A percentile compares a stretch with the other conserved stretches of the same genome.
These are phyloP conservation scores for Apamea anceps DNA, from an alignment of 2,888 invertebrate genomes.

Conservation along the genomic window DNA sequence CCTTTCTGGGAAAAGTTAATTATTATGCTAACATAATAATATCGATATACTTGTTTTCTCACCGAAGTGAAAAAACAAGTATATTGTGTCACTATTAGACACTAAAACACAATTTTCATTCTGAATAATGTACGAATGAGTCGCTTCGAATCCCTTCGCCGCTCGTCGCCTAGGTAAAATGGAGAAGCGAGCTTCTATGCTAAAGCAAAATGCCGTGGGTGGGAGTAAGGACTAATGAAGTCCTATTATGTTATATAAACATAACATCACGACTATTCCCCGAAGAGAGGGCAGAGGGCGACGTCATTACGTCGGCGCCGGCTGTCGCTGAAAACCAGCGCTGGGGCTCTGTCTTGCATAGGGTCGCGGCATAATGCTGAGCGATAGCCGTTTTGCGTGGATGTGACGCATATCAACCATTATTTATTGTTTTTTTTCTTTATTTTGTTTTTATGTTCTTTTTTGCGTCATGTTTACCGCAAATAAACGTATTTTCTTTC, in stretches of 20 bases:
- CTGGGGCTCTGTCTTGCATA: too few species aligned
- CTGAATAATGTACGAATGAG: conserved; percentile 45
- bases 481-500: too few species aligned
- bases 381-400: too few species aligned
- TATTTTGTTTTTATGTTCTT: too few species aligned
- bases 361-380: too few species aligned
- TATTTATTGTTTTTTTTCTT: too few species aligned
- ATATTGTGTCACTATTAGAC: not conserved
- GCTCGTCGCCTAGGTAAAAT: conserved; percentile 19
- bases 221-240: conserved; percentile 32
- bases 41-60: not conserved
- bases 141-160: conserved; percentile 6
- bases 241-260: conserved; percentile 26
- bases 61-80: not conserved
- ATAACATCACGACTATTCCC: not conserved
- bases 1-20: not conserved
- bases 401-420: too few species aligned
- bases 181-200: conserved; percentile 21
- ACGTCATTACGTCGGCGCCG: too few species aligned
- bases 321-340: too few species aligned
- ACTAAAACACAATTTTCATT: conserved; percentile 20
- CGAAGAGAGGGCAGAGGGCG: not conserved
- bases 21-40: not conserved
- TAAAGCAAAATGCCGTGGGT: conserved; percentile 20
- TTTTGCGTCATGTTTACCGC: too few species aligned